Evolutionary conservation across 1,140 invertebrate species (phyloP).

Genomic region (Danaus melanippus): DNA sequence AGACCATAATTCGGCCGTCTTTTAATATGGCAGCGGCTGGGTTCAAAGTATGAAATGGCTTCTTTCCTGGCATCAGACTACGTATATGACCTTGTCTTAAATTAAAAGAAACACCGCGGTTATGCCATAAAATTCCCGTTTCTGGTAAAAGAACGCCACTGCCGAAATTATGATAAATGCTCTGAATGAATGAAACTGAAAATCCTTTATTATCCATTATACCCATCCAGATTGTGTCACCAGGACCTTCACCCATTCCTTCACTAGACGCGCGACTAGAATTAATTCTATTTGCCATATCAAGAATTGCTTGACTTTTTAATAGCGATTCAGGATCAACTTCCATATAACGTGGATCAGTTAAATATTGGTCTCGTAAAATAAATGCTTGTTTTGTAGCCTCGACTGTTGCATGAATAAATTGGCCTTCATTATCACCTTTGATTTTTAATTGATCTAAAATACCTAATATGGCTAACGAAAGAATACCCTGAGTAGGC

Average conservation of each 20-base stretch:
- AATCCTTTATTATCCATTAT: constrained; percentile 58
- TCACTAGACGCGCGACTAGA: constrained; percentile 25
- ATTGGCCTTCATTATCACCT: constrained; percentile 52
- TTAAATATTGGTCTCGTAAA: constrained; percentile 51
- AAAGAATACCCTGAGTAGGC: constrained; percentile 57
- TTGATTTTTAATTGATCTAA: constrained; percentile 51
- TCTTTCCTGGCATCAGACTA: constrained; percentile 50
- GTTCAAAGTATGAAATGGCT: constrained; percentile 58
- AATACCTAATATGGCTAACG: constrained; percentile 49
- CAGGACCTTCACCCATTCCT: constrained; percentile 36
- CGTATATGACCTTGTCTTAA: constrained; percentile 39
- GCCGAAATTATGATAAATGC: constrained; percentile 48
- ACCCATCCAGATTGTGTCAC: constrained; percentile 62
- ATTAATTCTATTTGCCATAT: constrained; percentile 45
- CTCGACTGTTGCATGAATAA: constrained; percentile 56
- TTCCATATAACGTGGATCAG: constrained; percentile 53
- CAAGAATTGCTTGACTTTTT: constrained; percentile 28
- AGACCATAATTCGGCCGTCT: constrained; percentile 52
- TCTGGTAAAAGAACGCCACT: constrained; percentile 49
- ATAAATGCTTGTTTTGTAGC: constrained; percentile 57
- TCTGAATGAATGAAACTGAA: constrained; percentile 63
- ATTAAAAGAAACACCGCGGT: constrained; percentile 47
- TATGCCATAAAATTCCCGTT: constrained; percentile 60
- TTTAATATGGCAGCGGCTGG: constrained; percentile 48
- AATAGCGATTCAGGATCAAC: constrained; percentile 40